phyloP scores from a whole-genome alignment of 1,140 invertebrate genomes.

The Scaptodrosophila lebanonensis region DNA sequence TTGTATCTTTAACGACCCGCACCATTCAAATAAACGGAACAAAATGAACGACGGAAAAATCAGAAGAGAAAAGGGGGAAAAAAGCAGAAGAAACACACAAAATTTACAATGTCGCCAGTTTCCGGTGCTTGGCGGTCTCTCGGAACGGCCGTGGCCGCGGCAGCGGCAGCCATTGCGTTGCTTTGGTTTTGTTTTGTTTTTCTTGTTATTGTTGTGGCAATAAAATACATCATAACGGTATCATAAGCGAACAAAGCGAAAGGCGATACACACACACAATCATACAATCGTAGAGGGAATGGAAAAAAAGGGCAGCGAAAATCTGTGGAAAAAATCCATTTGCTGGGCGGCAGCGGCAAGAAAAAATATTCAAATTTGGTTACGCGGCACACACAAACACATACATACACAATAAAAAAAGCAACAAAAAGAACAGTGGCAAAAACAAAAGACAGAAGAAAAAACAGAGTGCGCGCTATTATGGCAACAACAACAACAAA shows the following conservation, averaged over 20 bases:
- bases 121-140: conserved; percentile 34
- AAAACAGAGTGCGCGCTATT: conserved; percentile 41
- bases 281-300: conserved; percentile 28
- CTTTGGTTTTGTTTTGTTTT: conserved; percentile 48
- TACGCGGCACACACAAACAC: conserved; percentile 49
- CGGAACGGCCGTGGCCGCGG: neutral
- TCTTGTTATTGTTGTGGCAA: conserved; percentile 72
- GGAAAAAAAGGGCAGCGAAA: conserved; percentile 55
- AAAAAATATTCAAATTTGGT: conserved; percentile 72
- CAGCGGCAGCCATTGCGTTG: conserved; percentile 21
- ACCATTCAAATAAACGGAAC: conserved; percentile 17
- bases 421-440: conserved; percentile 15
- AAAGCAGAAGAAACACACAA: conserved; percentile 52
- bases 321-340: conserved; percentile 75
- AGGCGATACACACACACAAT: conserved; percentile 44
- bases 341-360: conserved; percentile 36
- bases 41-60: conserved; percentile 20
- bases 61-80: conserved; percentile 11
- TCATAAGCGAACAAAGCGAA: conserved; percentile 71
- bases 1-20: conserved; percentile 34
- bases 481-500: conserved; percentile 34
- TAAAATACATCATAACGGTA: conserved; percentile 76
- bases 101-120: conserved; percentile 75
- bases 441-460: conserved; percentile 67
- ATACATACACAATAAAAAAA: neutral